Evolutionary conservation across 30 jellyfish, hydroid and myxozoan genomes (phyloP).

Genomic region (Morbakka virulenta): DNA sequence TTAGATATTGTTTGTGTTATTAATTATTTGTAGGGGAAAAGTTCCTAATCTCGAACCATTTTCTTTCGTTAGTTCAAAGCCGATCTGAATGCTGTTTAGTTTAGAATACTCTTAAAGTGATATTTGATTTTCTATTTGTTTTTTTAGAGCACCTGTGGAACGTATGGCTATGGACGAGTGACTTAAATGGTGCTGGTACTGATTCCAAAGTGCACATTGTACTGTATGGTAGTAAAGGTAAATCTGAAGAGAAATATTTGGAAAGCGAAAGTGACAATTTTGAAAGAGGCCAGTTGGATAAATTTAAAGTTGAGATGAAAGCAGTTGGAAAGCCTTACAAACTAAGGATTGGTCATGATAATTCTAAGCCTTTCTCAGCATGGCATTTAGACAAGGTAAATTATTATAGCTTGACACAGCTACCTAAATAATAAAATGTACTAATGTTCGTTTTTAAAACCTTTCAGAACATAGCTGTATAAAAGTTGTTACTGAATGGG

Average conservation of each 20-base stretch:
- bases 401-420: not conserved
- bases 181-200: slow-evolving; percentile 94
- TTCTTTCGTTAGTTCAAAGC: too few relatives aligned
- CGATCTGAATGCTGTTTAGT: too few relatives aligned
- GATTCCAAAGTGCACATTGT: slow-evolving; percentile 83
- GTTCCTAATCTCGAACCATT: too few relatives aligned
- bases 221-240: slow-evolving; percentile 90
- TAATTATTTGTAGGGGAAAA: too few relatives aligned
- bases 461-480: too few relatives aligned
- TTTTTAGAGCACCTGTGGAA: slow-evolving; percentile 91
- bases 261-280: slow-evolving; percentile 81
- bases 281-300: slow-evolving; percentile 87
- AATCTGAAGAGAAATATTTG: slow-evolving; percentile 63
- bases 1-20: too few relatives aligned
- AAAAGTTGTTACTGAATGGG: too few relatives aligned
- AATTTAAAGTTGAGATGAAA: slow-evolving; percentile 77
- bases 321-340: slow-evolving; percentile 92
- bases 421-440: too few relatives aligned
- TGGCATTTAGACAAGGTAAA: slow-evolving; percentile 97
- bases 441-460: too few relatives aligned
- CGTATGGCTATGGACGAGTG: slow-evolving; percentile 79
- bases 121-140: too few relatives aligned
- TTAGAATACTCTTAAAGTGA: too few relatives aligned
- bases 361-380: slow-evolving; percentile 82
- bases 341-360: slow-evolving; percentile 90